Base-by-base conservation (phyloP, 2,113 vertebrate genomes). In the Hucho hucho region DNA sequence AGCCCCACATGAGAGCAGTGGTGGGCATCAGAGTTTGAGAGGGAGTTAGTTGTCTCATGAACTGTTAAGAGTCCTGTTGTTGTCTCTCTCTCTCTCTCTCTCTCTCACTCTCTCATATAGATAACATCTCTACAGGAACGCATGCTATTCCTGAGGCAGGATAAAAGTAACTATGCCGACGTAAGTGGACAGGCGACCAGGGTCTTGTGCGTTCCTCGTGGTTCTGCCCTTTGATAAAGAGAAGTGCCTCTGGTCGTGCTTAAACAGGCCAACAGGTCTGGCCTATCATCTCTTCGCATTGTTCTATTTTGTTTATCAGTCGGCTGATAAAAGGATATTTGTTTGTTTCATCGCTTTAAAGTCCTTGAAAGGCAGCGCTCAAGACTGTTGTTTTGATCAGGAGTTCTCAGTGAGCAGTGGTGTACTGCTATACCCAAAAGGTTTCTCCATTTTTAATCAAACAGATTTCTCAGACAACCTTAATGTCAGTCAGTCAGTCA, bases 111-210 rank as follows among this genome's bases (percentile, higher is more conserved):
- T 85, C 64, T 61, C 58, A 14, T 65, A 25, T 65, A 73, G 86
- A 87, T 88, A 84, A 82, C 84, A 86, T 86, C 80, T 24, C 77
- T 77, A 18, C 69, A 90, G 79, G 58, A 63, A 61, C 87, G 87
- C 87, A 89, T 89, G 86, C 87, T 90, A 90, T 86, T 88, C 90
- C 86, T 78, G 88, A 83, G 87, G 89, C 81, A n/a, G 68, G 69
- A 63, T 67, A 80, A 85, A 90, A 87, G 86, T 22, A 84, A 84
- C 81, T 86, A 83, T 79, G 69, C 73, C 82, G 81, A 87, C 58
- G 71, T 83, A 88, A 87, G 82, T 87, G 85, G 85, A 84, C 77
- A 81, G 85, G 84, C 79, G 80, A 75, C 77, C 29, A 20, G 81
- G 86, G 82, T 81, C 82, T 86, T 88, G 80, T 87, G 89, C 73